Conservation (phyloP, 2,888 invertebrate species). For the Lottia gigantea region DNA sequence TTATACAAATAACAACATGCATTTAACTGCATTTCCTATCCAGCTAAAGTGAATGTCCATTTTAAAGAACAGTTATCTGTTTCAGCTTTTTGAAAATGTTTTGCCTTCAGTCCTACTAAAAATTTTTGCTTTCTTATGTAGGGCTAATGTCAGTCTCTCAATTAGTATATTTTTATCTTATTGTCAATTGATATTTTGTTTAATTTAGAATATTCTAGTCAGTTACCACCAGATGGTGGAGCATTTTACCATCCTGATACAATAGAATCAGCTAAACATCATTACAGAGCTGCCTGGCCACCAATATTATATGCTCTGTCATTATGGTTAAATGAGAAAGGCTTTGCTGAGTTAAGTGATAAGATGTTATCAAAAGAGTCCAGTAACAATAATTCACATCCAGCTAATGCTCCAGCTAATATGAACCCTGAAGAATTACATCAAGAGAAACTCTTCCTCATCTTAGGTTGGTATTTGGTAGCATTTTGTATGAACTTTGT, state of each 20-base stretch:
- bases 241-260: slow-evolving; percentile 98
- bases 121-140: too few relatives aligned
- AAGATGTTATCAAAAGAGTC: slow-evolving; percentile 31
- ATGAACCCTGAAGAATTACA: slow-evolving; percentile 73
- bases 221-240: slow-evolving; percentile 82
- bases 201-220: slow-evolving; percentile 87
- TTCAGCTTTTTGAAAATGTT: too few relatives aligned
- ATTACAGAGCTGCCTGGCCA: slow-evolving; percentile 94
- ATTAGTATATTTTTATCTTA: too few relatives aligned
- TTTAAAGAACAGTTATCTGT: too few relatives aligned
- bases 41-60: too few relatives aligned
- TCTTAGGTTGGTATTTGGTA: slow-evolving; percentile 80
- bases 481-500: too few relatives aligned
- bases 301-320: slow-evolving; percentile 93
- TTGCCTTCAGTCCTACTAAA: too few relatives aligned
- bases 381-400: slow-evolving; percentile 33
- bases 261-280: slow-evolving; percentile 89
- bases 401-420: slow-evolving; percentile 63
- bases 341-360: slow-evolving; percentile 69
- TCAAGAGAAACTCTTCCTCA: slow-evolving; percentile 79
- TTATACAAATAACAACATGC: too few relatives aligned
- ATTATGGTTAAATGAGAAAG: slow-evolving; percentile 81
- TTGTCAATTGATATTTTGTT: background rate
- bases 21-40: too few relatives aligned
- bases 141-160: too few relatives aligned